Evolutionary conservation across 1,140 invertebrate species (phyloP), one percentile per base, ranked within the genome.

Genomic region (Atta colombica): DNA sequence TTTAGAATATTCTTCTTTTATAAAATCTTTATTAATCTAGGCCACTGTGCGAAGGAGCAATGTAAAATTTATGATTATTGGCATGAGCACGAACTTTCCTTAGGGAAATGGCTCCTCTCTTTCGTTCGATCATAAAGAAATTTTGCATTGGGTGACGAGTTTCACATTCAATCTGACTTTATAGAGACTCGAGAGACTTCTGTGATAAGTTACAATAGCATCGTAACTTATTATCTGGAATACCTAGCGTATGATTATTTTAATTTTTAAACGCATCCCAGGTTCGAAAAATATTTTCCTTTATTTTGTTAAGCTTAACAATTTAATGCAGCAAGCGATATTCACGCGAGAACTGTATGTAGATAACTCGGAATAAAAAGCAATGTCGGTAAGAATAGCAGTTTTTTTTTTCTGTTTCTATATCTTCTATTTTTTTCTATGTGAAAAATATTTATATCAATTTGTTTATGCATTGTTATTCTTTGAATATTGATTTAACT

Each of bases 41-140:
- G 35, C 35, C 6, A 25, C 55, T 60, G n/a, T 68, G 4, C 65
- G 53, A 35, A 39, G 21, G n/a, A 77, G 14, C 55, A 16, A n/a
- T 21, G 16, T 28, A 63, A 77, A 77, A 35, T 63, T 77, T 63
- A 61, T 77, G 55, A 61, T 77, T 77, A 77, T 77, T 21, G 55
- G 35, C 31, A 77, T 55, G 55, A 16, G 6, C 35, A 21, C 74
- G 3, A 77, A 61, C 35, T 61, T 77, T 60, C 16, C 6, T 8
- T 45, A 7, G 3, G 14, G 4, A 2, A 21, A 39, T 21, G 21
- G 61, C 8, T 45, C 55, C 21, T 16, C n/a, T 35, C 16, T 63
- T 61, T 63, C 35, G 45, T 28, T 21, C 58, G 21, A 21, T 63
- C 35, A 63, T 21, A 63, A 77, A 63, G 58, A 77, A 61, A 77